Conservation (phyloP, 2,113 vertebrate genomes). For the Tychaedon coryphoeus region DNA sequence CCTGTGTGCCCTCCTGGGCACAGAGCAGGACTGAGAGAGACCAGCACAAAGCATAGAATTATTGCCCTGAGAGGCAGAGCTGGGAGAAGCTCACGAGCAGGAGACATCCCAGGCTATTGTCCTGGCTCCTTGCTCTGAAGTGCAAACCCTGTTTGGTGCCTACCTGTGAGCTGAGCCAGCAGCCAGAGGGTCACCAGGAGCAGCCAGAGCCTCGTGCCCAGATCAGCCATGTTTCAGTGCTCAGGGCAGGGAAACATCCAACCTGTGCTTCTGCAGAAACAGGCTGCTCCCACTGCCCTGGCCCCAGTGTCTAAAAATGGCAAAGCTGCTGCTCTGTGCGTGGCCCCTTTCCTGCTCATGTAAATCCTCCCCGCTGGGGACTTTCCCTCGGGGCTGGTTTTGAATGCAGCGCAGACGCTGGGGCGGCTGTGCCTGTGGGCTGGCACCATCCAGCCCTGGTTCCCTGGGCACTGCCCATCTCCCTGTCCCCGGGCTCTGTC, state of each 20-base stretch:
- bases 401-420: not conserved
- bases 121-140: not conserved
- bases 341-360: conserved; percentile 58
- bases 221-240: not conserved
- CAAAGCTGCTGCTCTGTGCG: not conserved
- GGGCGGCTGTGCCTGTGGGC: not conserved
- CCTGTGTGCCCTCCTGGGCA: too few relatives aligned
- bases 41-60: accelerated
- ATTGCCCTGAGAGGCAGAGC: not conserved
- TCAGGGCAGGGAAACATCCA: not conserved
- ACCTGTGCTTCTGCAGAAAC: not conserved
- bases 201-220: not conserved
- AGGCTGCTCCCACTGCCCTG: accelerated
- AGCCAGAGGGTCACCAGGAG: not conserved
- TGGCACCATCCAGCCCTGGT: not conserved
- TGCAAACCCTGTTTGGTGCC: accelerated
- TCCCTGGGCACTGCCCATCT: too few relatives aligned
- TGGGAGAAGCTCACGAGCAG: accelerated
- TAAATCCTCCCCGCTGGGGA: conserved; percentile 13
- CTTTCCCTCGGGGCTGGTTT: conserved; percentile 15
- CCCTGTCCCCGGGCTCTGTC: not conserved
- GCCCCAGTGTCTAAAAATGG: not conserved
- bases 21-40: not conserved
- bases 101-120: accelerated
- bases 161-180: conserved; percentile 31